Evolutionary conservation across 2,797 vertebrate species (phyloP).

Genomic region (Hydrocynus forskahlii): DNA sequence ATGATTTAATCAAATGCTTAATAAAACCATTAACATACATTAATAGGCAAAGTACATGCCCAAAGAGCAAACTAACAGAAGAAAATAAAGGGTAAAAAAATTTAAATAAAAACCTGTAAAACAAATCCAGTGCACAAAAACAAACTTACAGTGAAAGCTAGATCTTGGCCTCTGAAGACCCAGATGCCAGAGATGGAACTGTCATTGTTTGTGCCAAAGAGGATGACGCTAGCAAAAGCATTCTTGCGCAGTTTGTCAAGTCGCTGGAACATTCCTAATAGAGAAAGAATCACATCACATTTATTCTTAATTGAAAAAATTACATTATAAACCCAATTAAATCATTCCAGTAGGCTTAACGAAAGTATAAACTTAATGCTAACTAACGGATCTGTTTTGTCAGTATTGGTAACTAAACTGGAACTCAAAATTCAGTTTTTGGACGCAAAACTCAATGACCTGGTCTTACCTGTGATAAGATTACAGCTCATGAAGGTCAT

Average conservation of each 20-base stretch:
- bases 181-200: conserved; percentile 90
- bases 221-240: conserved; percentile 88
- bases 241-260: conserved; percentile 93
- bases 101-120: neutral
- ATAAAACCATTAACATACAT: neutral
- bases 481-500: conserved; percentile 95
- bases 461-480: conserved; percentile 86
- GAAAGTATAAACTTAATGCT: no score
- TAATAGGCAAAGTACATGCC: neutral
- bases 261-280: conserved; percentile 91
- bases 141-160: conserved; percentile 84
- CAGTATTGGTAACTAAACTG: neutral
- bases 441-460: neutral
- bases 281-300: neutral
- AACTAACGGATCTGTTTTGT: no score
- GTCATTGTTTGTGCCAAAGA: conserved; percentile 86
- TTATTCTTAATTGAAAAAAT: neutral
- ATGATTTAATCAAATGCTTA: neutral
- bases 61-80: neutral
- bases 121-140: neutral
- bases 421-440: neutral
- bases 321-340: neutral
- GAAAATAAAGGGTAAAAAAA: neutral
- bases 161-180: conserved; percentile 90
- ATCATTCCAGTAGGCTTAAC: neutral